Evolutionary conservation across 2,888 invertebrate species (phyloP).

Genomic region (Tineola bisselliella): DNA sequence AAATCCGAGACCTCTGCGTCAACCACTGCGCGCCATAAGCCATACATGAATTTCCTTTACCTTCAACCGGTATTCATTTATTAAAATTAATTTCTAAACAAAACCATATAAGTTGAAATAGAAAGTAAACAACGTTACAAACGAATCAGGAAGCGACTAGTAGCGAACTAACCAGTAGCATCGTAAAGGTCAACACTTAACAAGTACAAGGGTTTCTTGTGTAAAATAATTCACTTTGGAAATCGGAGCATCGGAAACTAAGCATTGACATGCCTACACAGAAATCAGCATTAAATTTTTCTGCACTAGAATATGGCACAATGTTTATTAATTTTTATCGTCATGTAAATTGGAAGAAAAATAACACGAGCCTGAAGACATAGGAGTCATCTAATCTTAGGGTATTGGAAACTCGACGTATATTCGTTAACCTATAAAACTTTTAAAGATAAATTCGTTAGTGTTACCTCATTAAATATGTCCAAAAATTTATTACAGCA

Average conservation of each 20-base stretch:
- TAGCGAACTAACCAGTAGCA: neutral
- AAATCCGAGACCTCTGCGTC: no score
- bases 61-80: no score
- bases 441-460: neutral
- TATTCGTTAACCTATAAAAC: neutral
- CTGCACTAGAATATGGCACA: no score
- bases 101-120: neutral
- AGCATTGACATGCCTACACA: conserved; percentile 15
- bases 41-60: no score
- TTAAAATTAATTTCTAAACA: no score
- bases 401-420: no score
- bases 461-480: neutral
- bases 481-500: neutral
- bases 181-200: conserved; percentile 1
- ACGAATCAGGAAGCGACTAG: neutral
- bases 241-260: conserved; percentile 22
- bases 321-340: no score
- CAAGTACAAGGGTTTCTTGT: conserved; percentile 20
- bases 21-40: no score
- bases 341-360: no score
- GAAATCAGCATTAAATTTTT: conserved; percentile 14
- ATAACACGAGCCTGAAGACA: no score
- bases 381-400: no score
- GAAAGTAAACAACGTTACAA: no score
- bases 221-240: conserved; percentile 39